Base-by-base conservation (phyloP, 1,140 invertebrate genomes). In the Delia radicum region DNA sequence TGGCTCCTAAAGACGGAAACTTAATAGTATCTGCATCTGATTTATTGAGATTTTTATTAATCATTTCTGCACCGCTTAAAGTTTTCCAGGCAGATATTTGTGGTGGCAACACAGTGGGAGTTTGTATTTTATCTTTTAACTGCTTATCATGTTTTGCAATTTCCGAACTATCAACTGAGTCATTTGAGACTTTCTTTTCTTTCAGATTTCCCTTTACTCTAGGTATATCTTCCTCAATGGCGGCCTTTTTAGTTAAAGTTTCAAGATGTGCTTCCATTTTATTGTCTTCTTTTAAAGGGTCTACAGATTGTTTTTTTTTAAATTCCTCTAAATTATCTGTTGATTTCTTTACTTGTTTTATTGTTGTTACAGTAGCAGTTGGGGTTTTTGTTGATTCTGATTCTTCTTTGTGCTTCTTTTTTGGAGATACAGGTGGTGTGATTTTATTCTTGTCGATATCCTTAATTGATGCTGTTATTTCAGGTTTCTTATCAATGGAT, bases 31-130 rank as follows among this genome's bases (percentile, higher is more conserved):
- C n/a, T 13, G 27, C 4, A 10, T 28, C 27, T 3, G 28, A 61
- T 33, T 55, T 74, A 10, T 13, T 15, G 8, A 72, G 8, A 21
- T 77, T 74, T 42, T 61, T 48, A 24, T 42, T 27, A 46, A 72
- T 42, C 33, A 61, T 48, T n/a, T 74, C 33, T 6, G 63, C 63
- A 8, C 46, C 74, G 75, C 48, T 77, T 31, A 75, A 24, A n/a
- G 73, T 75, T 28, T 72, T 74, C 76, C 76, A 75, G 15, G 67
- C 63, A 15, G 76, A 75, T 29, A 67, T 61, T 6, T 42, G 24
- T 21, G 46, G 24, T 28, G 8, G 31, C n/a, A n/a, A n/a, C n/a
- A n/a, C n/a, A 3, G 69, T 18, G 1, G 26, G 31, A 2, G 15
- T 18, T 33, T 8, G 15, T 21, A 42, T 33, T 42, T 31, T 55